These are phyloP conservation scores for Cheilosia grossa DNA, from an alignment of 2,888 invertebrate species.

Conservation along the genomic window DNA sequence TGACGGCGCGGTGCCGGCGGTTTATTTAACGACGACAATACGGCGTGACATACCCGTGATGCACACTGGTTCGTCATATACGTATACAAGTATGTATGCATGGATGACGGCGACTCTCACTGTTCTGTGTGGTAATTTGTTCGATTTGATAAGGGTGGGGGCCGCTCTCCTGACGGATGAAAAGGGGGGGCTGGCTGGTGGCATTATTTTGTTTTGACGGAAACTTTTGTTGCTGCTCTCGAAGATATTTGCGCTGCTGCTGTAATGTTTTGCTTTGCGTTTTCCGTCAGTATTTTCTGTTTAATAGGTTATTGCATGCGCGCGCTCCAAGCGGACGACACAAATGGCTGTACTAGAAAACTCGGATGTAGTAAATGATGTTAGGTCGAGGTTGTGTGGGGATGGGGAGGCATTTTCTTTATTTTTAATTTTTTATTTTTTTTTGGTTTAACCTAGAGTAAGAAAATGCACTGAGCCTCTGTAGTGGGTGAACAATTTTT, in stretches of 20 bases:
- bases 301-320: slow-evolving; percentile 60
- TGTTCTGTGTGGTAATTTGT: slow-evolving; percentile 58
- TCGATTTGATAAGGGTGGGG: slow-evolving; percentile 50
- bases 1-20: slow-evolving; percentile 18
- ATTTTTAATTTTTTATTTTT: too few species aligned
- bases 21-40: slow-evolving; percentile 43
- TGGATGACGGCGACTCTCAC: slow-evolving; percentile 14
- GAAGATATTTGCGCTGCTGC: slow-evolving; percentile 20
- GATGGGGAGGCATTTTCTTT: background rate
- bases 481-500: background rate
- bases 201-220: slow-evolving; percentile 72
- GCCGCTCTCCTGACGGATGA: background rate
- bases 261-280: slow-evolving; percentile 38
- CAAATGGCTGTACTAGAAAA: slow-evolving; percentile 23
- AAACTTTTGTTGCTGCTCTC: slow-evolving; percentile 62
- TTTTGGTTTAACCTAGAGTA: too few species aligned
- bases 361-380: slow-evolving; percentile 16
- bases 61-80: background rate
- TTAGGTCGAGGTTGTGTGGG: background rate
- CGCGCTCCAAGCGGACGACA: slow-evolving; percentile 19
- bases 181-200: background rate
- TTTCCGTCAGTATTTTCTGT: slow-evolving; percentile 33
- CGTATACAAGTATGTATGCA: slow-evolving; percentile 14
- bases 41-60: slow-evolving; percentile 46
- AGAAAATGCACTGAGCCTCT: too few species aligned